Percentiles rank a stretch among this genome's conserved stretches.
These are phyloP conservation scores for Pteronura brasiliensis DNA, from an alignment of 2,113 vertebrate species.

Conservation along the genomic window DNA sequence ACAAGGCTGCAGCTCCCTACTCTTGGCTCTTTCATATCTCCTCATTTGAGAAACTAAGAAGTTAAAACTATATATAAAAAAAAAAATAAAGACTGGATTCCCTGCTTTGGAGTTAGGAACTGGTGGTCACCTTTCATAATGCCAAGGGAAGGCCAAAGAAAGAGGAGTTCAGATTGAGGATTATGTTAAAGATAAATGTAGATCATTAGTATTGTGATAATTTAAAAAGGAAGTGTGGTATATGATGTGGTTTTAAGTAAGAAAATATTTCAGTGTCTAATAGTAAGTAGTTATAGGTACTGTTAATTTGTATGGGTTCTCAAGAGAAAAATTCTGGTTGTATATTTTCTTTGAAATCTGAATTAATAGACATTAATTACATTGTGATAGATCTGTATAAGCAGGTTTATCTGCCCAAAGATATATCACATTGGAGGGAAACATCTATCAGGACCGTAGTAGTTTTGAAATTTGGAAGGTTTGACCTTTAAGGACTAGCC, in stretches of 20 bases:
- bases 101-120: neutral
- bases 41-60: neutral
- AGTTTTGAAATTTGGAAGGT: neutral
- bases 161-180: neutral
- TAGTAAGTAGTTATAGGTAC: neutral
- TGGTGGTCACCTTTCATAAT: neutral
- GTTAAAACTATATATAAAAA: neutral
- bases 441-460: neutral
- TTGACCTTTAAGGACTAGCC: neutral
- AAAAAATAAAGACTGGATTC: neutral
- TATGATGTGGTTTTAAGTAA: neutral
- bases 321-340: neutral
- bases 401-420: neutral
- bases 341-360: neutral
- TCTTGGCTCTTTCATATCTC: neutral
- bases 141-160: neutral
- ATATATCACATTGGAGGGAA: neutral
- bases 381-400: neutral
- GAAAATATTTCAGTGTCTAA: neutral
- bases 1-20: neutral
- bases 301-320: neutral
- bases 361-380: neutral
- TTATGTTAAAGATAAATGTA: neutral
- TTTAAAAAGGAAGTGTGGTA: neutral
- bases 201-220: neutral